Evolutionary conservation across 2,113 vertebrate genomes (phyloP).

Genomic region (Loxodonta africana): DNA sequence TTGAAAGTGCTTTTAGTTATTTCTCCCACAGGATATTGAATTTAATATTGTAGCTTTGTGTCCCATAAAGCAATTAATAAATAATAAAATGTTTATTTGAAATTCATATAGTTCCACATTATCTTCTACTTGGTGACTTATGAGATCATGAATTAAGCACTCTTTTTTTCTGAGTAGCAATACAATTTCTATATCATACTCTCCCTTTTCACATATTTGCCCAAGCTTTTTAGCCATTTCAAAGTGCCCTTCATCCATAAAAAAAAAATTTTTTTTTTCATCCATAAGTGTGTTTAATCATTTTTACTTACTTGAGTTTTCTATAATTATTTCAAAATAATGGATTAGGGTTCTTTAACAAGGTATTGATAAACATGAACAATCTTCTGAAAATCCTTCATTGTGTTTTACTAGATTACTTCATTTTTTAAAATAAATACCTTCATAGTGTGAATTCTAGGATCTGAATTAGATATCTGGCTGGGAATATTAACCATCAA

Average conservation of each 20-base stretch:
- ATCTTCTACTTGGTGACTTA: neutral
- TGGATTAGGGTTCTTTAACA: neutral
- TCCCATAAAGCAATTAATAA: neutral
- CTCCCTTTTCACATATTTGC: neutral
- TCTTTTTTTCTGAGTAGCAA: neutral
- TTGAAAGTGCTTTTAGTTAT: neutral
- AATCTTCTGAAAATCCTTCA: slow-evolving; percentile 3
- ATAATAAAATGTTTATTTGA: slow-evolving; percentile 23
- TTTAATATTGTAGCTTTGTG: neutral
- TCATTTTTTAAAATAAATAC: neutral
- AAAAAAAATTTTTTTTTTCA: too few species aligned
- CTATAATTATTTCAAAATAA: slow-evolving; percentile 13
- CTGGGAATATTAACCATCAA: neutral
- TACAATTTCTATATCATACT: neutral
- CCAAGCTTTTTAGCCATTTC: neutral
- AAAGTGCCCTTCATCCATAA: neutral
- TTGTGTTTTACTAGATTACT: neutral
- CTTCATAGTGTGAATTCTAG: neutral
- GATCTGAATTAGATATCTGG: neutral
- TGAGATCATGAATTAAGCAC: neutral
- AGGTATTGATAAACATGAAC: neutral
- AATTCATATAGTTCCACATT: neutral
- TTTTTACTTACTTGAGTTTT: slow-evolving; percentile 2
- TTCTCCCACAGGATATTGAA: neutral
- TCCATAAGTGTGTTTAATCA: neutral